Evolutionary conservation across 2,113 vertebrate genomes (phyloP).

Genomic region (Colinus virginianus): DNA sequence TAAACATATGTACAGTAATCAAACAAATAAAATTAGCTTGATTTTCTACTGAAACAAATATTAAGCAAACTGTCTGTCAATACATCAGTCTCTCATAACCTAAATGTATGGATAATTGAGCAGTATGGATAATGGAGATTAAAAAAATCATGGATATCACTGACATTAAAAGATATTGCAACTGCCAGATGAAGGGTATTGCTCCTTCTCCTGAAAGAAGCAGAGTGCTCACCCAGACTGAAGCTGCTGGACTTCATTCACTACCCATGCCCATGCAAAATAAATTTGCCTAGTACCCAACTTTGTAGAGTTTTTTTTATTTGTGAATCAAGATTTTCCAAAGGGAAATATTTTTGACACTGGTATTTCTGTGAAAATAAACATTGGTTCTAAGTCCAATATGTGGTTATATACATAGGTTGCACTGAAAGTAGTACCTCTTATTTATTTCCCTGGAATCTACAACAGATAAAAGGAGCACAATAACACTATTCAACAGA

Average conservation of each 20-base stretch:
- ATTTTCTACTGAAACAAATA: background rate
- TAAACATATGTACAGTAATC: background rate
- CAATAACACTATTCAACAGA: too few relatives aligned
- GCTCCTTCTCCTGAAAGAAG: background rate
- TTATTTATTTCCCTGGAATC: too few relatives aligned
- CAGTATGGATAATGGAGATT: background rate
- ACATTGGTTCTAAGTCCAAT: background rate
- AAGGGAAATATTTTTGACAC: rapidly evolving
- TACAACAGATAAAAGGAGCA: too few relatives aligned
- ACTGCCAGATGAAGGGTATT: background rate
- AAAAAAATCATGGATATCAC: background rate
- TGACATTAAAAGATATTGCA: background rate
- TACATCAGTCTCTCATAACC: rapidly evolving
- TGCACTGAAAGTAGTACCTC: too few relatives aligned
- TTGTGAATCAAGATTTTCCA: background rate
- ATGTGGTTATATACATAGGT: background rate
- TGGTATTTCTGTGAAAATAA: background rate
- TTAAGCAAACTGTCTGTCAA: background rate
- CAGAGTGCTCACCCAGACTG: background rate
- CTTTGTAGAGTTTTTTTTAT: background rate
- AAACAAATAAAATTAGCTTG: background rate
- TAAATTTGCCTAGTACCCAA: background rate
- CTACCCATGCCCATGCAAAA: background rate
- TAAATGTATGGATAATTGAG: background rate
- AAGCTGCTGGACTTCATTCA: background rate